Conservation (phyloP, 2,888 invertebrate genomes). For the Harpagoxenus sublaevis region DNA sequence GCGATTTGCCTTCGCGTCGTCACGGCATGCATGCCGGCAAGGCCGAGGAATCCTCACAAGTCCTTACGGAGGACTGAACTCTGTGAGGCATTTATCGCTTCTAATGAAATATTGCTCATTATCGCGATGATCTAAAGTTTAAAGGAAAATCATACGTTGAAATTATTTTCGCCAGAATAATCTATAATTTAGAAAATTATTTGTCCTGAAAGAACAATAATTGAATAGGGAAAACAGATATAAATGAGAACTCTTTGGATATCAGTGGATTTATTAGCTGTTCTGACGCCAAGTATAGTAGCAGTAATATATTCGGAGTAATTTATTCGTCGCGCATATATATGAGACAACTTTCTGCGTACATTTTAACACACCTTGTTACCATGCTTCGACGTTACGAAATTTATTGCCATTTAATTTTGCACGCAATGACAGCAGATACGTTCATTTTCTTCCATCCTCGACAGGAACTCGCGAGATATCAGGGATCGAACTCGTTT, state of each 20-base stretch:
- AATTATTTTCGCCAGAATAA: neutral
- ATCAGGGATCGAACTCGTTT: neutral
- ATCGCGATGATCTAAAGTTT: neutral
- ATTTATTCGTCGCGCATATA: neutral
- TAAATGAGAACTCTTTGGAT: neutral
- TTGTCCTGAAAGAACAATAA: neutral
- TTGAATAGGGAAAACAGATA: neutral
- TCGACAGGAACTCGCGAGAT: neutral
- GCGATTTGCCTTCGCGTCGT: slow-evolving; percentile 60
- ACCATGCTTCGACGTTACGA: neutral
- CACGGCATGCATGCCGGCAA: slow-evolving; percentile 56
- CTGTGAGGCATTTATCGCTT: neutral
- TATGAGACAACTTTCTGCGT: neutral
- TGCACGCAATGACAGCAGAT: neutral
- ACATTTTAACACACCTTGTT: neutral
- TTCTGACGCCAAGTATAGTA: neutral
- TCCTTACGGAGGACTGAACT: slow-evolving; percentile 49
- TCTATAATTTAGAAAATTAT: neutral
- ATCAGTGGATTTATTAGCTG: neutral
- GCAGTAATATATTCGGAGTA: neutral
- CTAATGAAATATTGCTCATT: neutral
- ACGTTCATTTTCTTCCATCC: neutral
- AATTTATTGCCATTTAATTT: neutral
- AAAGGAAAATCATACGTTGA: neutral
- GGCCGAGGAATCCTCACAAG: slow-evolving; percentile 70